Evolutionary conservation across 1,140 invertebrate species (phyloP).

Genomic region (Callitettix versicolor): DNA sequence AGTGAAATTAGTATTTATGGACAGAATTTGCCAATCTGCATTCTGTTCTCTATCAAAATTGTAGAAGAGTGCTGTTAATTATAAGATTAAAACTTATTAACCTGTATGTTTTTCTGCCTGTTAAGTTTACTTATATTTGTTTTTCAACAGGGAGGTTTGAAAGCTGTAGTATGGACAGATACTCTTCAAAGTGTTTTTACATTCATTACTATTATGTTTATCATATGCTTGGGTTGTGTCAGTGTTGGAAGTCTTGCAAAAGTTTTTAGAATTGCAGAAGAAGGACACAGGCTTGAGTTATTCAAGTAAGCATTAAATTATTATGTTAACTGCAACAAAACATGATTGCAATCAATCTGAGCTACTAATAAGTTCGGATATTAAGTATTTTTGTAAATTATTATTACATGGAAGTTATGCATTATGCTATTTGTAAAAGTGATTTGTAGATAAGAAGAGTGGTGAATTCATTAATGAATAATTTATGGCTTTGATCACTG

Average conservation of each 20-base stretch:
- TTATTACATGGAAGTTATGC: too few relatives aligned
- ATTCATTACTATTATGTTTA: slow-evolving; percentile 55
- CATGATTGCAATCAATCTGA: too few relatives aligned
- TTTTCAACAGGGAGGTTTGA: slow-evolving; percentile 48
- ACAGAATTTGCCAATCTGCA: neutral
- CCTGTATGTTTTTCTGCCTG: neutral
- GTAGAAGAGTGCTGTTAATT: too few relatives aligned
- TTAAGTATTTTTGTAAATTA: too few relatives aligned
- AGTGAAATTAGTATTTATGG: neutral
- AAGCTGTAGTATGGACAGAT: slow-evolving; percentile 78
- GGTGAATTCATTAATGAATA: too few relatives aligned
- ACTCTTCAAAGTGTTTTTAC: slow-evolving; percentile 71
- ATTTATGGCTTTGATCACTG: too few relatives aligned
- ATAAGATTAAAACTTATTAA: neutral
- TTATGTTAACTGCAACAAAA: too few relatives aligned
- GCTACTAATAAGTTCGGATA: too few relatives aligned
- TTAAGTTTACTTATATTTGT: neutral
- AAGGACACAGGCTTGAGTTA: slow-evolving; percentile 49
- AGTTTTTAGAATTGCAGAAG: slow-evolving; percentile 41
- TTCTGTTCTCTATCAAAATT: neutral
- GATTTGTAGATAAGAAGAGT: too few relatives aligned
- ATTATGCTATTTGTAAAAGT: too few relatives aligned
- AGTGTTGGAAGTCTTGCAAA: slow-evolving; percentile 47
- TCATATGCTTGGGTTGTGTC: slow-evolving; percentile 54
- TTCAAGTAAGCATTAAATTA: slow-evolving; percentile 54